phyloP scores from a whole-genome alignment of 2,797 vertebrate species.

The Peromyscus melanophrys region DNA sequence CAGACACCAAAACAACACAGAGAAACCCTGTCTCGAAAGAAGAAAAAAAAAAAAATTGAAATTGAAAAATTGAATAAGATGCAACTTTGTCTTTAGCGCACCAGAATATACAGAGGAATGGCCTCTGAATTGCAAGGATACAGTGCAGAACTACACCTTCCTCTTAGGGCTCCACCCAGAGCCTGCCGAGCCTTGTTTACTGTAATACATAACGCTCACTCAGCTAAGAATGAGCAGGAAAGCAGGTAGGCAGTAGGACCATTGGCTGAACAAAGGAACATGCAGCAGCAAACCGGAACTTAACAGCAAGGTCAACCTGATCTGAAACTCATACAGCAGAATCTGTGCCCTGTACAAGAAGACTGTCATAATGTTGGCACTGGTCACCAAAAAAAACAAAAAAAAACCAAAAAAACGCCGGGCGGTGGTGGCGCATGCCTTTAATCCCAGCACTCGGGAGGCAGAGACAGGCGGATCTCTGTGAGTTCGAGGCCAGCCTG shows the following conservation, averaged over 20 bases:
- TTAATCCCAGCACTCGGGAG: no score
- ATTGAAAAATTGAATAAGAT: constrained; percentile 48
- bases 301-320: constrained; percentile 46
- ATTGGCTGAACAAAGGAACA: constrained; percentile 25
- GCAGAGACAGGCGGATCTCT: no score
- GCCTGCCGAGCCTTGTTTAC: not conserved
- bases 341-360: constrained; percentile 5
- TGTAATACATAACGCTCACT: constrained; percentile 1
- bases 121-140: constrained; percentile 22
- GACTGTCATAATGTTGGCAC: constrained; percentile 38
- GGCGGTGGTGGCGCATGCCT: no score
- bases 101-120: constrained; percentile 20
- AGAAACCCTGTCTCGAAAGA: no score
- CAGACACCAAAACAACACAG: no score
- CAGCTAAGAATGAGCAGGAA: not conserved
- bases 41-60: not conserved
- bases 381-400: not conserved
- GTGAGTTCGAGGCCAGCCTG: no score
- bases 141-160: not conserved
- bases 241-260: not conserved
- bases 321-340: not conserved
- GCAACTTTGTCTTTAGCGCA: constrained; percentile 28
- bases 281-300: constrained; percentile 9
- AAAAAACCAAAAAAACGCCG: no score
- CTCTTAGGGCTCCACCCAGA: constrained; percentile 6